These are phyloP conservation scores for Ophion costatus DNA, from an alignment of 2,888 invertebrate genomes.

Conservation along the genomic window DNA sequence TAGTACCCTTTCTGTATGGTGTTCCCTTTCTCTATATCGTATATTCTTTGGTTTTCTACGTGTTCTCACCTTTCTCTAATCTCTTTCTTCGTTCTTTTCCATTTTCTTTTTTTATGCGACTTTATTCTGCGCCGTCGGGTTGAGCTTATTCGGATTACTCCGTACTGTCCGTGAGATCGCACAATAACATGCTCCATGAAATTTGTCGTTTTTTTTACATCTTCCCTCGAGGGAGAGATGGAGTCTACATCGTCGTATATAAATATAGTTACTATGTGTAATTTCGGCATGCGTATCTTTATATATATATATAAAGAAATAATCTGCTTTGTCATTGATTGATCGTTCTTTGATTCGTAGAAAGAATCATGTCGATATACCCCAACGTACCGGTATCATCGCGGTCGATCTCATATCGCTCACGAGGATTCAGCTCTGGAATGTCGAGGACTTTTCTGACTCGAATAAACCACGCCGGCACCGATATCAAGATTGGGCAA, in stretches of 20 bases:
- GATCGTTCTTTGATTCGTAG: slow-evolving; percentile 10
- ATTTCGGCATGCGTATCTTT: background rate
- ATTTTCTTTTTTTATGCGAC: slow-evolving; percentile 30
- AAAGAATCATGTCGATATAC: slow-evolving; percentile 20
- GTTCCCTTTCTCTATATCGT: slow-evolving; percentile 39
- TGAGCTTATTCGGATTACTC: slow-evolving; percentile 56
- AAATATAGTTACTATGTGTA: background rate
- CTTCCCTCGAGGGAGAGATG: background rate
- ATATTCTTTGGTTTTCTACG: slow-evolving; percentile 52
- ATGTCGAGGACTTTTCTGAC: slow-evolving; percentile 28
- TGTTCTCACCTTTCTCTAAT: slow-evolving; percentile 55
- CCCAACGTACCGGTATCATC: slow-evolving; percentile 14
- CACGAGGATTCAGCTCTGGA: slow-evolving; percentile 11
- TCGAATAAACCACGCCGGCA: background rate
- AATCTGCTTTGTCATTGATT: slow-evolving; percentile 39
- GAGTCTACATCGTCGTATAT: background rate
- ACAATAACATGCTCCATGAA: slow-evolving; percentile 38
- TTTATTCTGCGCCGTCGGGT: slow-evolving; percentile 11
- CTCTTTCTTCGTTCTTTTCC: slow-evolving; percentile 36
- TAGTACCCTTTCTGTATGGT: slow-evolving; percentile 50
- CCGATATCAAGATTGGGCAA: background rate
- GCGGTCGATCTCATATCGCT: slow-evolving; percentile 3
- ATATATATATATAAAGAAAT: slow-evolving; percentile 5
- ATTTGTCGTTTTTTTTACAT: slow-evolving; percentile 5
- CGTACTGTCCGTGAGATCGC: slow-evolving; percentile 52